Evolutionary conservation across 2,888 invertebrate species (phyloP).

Genomic region (Cosmopolites sordidus): DNA sequence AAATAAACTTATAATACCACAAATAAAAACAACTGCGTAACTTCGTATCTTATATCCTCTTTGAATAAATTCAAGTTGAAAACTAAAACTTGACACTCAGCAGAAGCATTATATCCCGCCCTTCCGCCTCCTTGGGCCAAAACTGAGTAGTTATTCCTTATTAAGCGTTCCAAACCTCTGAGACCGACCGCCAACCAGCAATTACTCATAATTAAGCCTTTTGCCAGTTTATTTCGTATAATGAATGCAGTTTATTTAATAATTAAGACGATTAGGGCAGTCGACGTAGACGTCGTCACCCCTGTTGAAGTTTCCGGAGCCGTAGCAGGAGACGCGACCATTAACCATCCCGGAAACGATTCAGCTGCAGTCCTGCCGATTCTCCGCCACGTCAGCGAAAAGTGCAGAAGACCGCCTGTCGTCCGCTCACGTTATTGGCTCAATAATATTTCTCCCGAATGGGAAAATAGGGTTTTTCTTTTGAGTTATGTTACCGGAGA

Average conservation of each 20-base stretch:
- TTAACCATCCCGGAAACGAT: constrained; percentile 8
- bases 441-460: constrained; percentile 25
- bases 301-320: too few relatives aligned
- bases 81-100: too few relatives aligned
- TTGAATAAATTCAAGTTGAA: too few relatives aligned
- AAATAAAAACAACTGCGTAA: too few relatives aligned
- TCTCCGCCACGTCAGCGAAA: neutral
- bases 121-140: too few relatives aligned
- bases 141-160: too few relatives aligned
- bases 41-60: too few relatives aligned
- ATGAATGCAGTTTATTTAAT: constrained; percentile 20
- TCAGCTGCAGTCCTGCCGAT: constrained; percentile 8
- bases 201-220: constrained; percentile 1
- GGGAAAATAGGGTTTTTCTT: constrained; percentile 20
- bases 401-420: constrained; percentile 16
- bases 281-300: neutral
- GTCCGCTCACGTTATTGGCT: constrained; percentile 20
- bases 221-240: constrained; percentile 11
- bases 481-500: constrained; percentile 13
- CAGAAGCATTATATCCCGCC: too few relatives aligned
- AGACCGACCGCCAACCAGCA: neutral
- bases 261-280: constrained; percentile 14
- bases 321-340: too few relatives aligned
- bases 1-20: too few relatives aligned
- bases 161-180: too few relatives aligned